Percentiles rank a stretch among this genome's conserved stretches.
These are phyloP conservation scores for Oplegnathus fasciatus DNA, from an alignment of 2,113 vertebrate genomes.

Conservation along the genomic window DNA sequence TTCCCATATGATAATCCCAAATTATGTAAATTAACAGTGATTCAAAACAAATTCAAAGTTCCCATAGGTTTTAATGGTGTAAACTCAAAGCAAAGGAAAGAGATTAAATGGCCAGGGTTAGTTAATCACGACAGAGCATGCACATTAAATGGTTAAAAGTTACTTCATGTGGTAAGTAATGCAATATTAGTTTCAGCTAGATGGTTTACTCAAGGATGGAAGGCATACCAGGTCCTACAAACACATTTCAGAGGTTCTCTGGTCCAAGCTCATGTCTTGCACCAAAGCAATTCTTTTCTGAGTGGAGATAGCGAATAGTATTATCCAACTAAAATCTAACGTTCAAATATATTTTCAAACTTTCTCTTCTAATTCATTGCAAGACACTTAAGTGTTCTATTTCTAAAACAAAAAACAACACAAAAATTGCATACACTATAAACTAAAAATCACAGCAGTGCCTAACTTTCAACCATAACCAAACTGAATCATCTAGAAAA, in stretches of 20 bases:
- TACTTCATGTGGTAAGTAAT: constrained; percentile 80
- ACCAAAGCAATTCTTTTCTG: constrained; percentile 49
- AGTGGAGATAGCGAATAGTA: constrained; percentile 30
- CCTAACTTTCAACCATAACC: background rate
- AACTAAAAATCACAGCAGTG: background rate
- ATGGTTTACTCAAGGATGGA: constrained; percentile 76
- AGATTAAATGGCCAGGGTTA: constrained; percentile 80
- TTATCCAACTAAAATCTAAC: constrained; percentile 21
- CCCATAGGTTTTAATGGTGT: constrained; percentile 57
- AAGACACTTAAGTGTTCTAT: background rate
- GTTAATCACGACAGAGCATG: constrained; percentile 83
- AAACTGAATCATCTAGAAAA: constrained; percentile 7
- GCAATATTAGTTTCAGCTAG: constrained; percentile 84
- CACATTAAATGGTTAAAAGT: constrained; percentile 82
- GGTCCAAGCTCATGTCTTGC: constrained; percentile 62
- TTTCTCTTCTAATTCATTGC: background rate
- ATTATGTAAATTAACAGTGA: constrained; percentile 58
- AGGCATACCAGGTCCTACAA: constrained; percentile 72
- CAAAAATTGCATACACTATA: background rate
- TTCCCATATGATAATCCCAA: constrained; percentile 52
- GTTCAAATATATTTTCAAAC: constrained; percentile 11
- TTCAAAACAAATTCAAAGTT: constrained; percentile 57
- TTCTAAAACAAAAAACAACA: constrained; percentile 10
- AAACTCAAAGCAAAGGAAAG: constrained; percentile 75
- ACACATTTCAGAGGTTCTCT: constrained; percentile 58